Percentiles rank a stretch among this genome's conserved stretches.
These are phyloP conservation scores for Buphagus erythrorhynchus DNA, from an alignment of 2,797 vertebrate genomes.

Conservation along the genomic window DNA sequence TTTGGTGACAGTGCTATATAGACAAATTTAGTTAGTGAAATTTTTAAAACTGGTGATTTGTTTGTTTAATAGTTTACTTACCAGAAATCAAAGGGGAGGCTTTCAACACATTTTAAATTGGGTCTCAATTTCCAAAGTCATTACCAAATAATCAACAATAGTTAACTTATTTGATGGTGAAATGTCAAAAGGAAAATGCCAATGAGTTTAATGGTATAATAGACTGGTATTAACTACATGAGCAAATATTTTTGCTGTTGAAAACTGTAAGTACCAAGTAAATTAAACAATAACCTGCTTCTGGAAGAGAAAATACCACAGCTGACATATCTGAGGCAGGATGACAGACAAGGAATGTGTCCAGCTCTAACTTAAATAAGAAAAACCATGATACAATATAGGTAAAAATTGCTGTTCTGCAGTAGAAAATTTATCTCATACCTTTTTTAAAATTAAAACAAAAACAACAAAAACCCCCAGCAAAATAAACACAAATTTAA, in stretches of 20 bases:
- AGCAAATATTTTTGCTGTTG: background rate
- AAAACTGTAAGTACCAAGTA: constrained; percentile 47
- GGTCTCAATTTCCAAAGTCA: constrained; percentile 27
- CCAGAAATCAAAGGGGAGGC: background rate
- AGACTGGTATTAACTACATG: constrained; percentile 10
- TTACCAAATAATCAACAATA: constrained; percentile 30
- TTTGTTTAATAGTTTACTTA: constrained; percentile 15
- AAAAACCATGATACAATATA: background rate
- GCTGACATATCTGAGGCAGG: background rate
- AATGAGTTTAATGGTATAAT: background rate
- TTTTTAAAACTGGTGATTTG: background rate
- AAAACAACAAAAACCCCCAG: accelerated
- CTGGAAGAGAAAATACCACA: background rate
- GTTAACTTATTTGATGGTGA: constrained; percentile 1
- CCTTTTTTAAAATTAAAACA: background rate
- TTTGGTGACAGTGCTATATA: background rate
- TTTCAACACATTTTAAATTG: background rate
- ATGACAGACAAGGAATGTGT: background rate
- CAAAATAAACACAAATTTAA: background rate
- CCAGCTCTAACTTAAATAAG: background rate
- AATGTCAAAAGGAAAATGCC: constrained; percentile 22
- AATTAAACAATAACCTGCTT: constrained; percentile 9
- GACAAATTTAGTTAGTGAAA: background rate
- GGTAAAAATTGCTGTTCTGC: background rate
- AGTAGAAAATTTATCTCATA: background rate